These are phyloP conservation scores for Cephus sareptanus DNA, from an alignment of 2,888 invertebrate species.

Conservation along the genomic window DNA sequence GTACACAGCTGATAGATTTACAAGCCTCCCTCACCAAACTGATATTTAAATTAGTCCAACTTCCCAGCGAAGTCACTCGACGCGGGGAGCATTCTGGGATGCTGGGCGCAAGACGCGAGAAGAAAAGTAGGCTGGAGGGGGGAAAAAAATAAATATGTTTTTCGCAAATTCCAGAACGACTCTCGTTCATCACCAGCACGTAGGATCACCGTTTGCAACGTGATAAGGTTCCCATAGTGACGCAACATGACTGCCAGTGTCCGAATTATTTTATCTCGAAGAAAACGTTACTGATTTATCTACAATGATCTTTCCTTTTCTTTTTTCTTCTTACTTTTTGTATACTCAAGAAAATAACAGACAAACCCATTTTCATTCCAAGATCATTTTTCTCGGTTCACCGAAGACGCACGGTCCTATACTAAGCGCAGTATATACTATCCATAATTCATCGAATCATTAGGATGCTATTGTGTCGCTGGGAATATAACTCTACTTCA, in stretches of 20 bases:
- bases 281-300: not conserved
- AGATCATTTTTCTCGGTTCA: not conserved
- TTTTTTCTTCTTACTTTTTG: not conserved
- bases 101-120: not conserved
- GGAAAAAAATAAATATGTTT: conserved; percentile 5
- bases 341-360: not conserved
- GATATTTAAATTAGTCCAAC: conserved; percentile 66
- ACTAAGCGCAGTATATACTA: conserved; percentile 8
- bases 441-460: conserved; percentile 38
- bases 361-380: not conserved
- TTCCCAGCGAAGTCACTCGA: conserved; percentile 48
- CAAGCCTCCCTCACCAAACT: conserved; percentile 61
- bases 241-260: not conserved
- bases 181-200: not conserved
- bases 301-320: not conserved
- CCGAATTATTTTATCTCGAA: not conserved
- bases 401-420: not conserved
- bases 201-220: not conserved
- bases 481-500: conserved; percentile 12
- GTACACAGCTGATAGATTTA: conserved; percentile 64
- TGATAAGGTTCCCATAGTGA: not conserved
- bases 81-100: not conserved
- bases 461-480: conserved; percentile 19
- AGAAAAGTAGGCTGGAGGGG: not conserved
- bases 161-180: not conserved